Evolutionary conservation across 1,140 invertebrate genomes (phyloP), one percentile per base, ranked within the genome.

Genomic region (Aphelenchoides avenae): DNA sequence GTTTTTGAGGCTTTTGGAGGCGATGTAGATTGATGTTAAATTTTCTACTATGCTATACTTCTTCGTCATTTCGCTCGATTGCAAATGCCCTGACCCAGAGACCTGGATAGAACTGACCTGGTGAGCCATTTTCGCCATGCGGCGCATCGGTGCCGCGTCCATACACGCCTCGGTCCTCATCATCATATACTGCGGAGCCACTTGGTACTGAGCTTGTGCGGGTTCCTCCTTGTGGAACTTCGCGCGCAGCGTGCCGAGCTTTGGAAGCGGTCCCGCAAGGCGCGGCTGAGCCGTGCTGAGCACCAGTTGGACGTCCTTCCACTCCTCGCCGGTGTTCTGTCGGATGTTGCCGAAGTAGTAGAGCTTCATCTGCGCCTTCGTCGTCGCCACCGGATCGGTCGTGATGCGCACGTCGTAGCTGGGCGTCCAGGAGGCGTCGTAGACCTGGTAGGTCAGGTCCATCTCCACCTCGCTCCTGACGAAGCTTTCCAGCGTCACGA

Each of bases 261-360:
- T 61, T 7, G 79, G 79, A 15, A 80, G 65, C 37, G 57, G 66
- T 6, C 77, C 79, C n/a, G 78, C 79, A 26, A 78, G 51, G 47
- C 75, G 71, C 5, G 79, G 79, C 39, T 57, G 57, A 24, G 79
- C 78, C 18, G 79, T 80, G 13, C 75, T 77, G 20, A 80, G 59
- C 36, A 60, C 64, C 15, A 80, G 15, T 42, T 73, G 69, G 13
- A 71, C 70, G 43, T 79, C 68, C 13, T 29, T 67, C 79, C 79
- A 80, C 52, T 80, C 78, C 59, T 80, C 79, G 7, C 74, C 76
- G 34, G 79, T 78, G 3, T 54, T 50, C 56, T 80, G 79, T 24
- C 57, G 42, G 37, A 80, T 75, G 24, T 77, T 49, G 9, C 77
- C 79, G 52, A 68, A 79, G 54, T 80, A 80, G 13, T 65, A 64